Percentiles rank a stretch among this genome's conserved stretches.
Evolutionary conservation across 1,140 invertebrate genomes (phyloP).

Genomic region (Latrodectus geometricus): DNA sequence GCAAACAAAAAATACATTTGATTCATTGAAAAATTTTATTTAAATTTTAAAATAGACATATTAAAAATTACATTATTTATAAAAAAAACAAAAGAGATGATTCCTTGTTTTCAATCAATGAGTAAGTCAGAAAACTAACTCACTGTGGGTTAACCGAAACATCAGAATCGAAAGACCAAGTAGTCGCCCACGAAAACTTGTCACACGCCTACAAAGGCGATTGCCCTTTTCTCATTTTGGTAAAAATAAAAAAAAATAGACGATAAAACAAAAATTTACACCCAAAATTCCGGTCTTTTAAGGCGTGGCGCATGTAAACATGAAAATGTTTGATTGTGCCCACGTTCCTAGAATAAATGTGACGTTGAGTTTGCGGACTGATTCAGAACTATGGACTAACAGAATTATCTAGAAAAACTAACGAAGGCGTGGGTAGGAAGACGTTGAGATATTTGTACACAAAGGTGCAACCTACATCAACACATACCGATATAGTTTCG

Average conservation of each 20-base stretch:
- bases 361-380: not conserved
- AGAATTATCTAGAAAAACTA: not conserved
- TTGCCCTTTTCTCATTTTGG: conserved; percentile 4
- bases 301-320: conserved; percentile 19
- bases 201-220: conserved; percentile 15
- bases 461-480: not conserved
- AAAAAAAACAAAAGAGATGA: no score
- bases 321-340: conserved; percentile 21
- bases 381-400: not conserved
- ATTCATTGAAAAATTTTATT: no score
- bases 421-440: not conserved
- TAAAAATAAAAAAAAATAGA: not conserved
- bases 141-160: not conserved
- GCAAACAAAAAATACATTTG: no score
- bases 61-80: no score
- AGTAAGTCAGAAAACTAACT: not conserved
- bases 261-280: not conserved
- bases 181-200: not conserved
- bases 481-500: no score
- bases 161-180: not conserved
- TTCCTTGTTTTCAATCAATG: no score
- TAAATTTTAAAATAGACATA: no score
- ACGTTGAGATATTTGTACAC: not conserved
- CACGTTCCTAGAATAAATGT: not conserved
- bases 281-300: conserved; percentile 20